Conservation (phyloP, 2,888 invertebrate species). For the Mimas tiliae region DNA sequence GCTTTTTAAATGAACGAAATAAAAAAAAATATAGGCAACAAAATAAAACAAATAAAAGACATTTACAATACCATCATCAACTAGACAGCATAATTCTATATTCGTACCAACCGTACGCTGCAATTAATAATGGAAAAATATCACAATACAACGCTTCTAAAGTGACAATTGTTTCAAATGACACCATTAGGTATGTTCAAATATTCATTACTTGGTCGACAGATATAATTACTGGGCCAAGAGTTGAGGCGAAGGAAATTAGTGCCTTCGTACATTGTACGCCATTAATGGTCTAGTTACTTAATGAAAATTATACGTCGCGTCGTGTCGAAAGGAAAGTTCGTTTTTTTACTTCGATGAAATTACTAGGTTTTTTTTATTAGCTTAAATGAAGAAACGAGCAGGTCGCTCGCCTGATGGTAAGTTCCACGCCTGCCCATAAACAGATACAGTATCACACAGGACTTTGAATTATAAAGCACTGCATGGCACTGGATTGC, state of each 20-base stretch:
- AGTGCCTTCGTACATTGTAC: background rate
- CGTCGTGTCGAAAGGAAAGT: background rate
- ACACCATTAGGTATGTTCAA: conserved; percentile 12
- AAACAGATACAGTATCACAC: too few relatives aligned
- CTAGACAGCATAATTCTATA: background rate
- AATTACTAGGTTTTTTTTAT: background rate
- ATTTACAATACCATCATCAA: background rate
- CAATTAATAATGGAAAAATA: conserved; percentile 4
- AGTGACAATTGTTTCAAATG: conserved; percentile 17
- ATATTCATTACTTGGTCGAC: background rate
- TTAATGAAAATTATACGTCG: background rate
- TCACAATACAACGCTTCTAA: background rate
- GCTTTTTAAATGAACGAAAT: too few relatives aligned
- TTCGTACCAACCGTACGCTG: background rate
- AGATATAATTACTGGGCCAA: background rate
- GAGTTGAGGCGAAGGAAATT: background rate
- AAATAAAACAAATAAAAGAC: too few relatives aligned
- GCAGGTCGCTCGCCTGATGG: too few relatives aligned
- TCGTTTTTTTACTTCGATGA: background rate
- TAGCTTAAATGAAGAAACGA: too few relatives aligned
- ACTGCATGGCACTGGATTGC: too few relatives aligned
- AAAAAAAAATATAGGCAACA: too few relatives aligned
- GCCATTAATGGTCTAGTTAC: background rate
- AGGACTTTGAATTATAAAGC: too few relatives aligned
- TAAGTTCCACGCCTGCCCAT: too few relatives aligned